Conservation (phyloP, 2,113 vertebrate genomes). For the Ptilorrhoa leucosticta region DNA sequence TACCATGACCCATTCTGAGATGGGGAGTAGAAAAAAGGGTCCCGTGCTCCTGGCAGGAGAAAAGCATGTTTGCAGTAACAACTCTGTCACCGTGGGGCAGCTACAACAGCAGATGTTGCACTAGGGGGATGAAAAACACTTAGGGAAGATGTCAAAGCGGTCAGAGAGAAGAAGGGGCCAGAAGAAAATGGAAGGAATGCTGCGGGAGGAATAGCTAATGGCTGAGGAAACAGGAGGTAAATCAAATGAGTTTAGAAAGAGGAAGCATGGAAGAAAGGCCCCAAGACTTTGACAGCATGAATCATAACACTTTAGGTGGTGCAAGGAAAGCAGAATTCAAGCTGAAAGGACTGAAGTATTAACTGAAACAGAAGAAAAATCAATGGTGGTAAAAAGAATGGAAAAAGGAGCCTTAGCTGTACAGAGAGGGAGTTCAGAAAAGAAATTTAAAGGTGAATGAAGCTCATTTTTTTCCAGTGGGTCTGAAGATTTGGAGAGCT, state of each 20-base stretch:
- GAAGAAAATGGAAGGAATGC: not conserved
- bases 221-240: not conserved
- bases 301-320: not conserved
- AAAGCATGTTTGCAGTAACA: fast-evolving
- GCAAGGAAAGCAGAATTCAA: not conserved
- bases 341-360: not conserved
- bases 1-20: fast-evolving
- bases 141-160: not conserved
- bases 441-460: not conserved
- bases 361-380: not conserved
- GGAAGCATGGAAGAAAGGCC: not conserved
- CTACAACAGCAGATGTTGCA: not conserved
- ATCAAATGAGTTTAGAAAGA: not conserved
- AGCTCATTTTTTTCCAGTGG: not conserved
- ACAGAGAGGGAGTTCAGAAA: not conserved
- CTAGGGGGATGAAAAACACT: not conserved
- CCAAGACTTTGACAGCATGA: not conserved
- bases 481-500: not conserved
- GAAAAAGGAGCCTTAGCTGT: not conserved
- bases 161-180: not conserved
- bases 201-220: not conserved
- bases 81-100: fast-evolving
- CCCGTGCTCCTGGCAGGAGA: not conserved
- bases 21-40: not conserved
- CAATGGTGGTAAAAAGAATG: not conserved